Evolutionary conservation across 2,113 vertebrate genomes (phyloP).

Genomic region (Cynocephalus volans): DNA sequence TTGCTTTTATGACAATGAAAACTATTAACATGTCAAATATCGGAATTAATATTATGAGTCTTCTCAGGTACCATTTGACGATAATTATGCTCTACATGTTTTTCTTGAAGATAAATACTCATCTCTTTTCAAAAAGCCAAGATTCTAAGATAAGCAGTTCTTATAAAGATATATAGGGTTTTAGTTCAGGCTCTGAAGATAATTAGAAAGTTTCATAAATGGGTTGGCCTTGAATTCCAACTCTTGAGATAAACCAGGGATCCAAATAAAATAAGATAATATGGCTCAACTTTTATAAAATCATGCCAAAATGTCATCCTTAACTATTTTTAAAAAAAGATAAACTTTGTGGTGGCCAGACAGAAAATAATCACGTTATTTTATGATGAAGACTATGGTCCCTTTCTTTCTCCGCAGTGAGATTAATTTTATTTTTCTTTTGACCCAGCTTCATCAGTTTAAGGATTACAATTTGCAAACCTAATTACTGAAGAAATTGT

Average conservation of each 20-base stretch:
- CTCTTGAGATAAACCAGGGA: constrained; percentile 74
- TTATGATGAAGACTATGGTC: constrained; percentile 53
- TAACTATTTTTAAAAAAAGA: constrained; percentile 72
- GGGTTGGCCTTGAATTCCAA: constrained; percentile 63
- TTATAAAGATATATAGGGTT: constrained; percentile 58
- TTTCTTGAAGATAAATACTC: constrained; percentile 15
- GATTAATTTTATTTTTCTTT: constrained; percentile 68
- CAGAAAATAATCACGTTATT: constrained; percentile 73
- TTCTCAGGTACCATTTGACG: constrained; percentile 41
- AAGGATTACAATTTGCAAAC: constrained; percentile 32
- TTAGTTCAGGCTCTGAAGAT: constrained; percentile 68
- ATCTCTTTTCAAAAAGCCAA: constrained; percentile 56
- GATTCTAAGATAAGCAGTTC: constrained; percentile 41
- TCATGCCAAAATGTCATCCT: constrained; percentile 74
- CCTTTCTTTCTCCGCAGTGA: constrained; percentile 64
- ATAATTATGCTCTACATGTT: constrained; percentile 29
- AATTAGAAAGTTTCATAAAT: constrained; percentile 79
- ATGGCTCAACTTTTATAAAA: constrained; percentile 71
- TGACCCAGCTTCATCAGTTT: constrained; percentile 33
- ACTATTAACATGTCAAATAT: neutral
- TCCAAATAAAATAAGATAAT: constrained; percentile 80
- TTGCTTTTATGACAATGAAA: constrained; percentile 2
- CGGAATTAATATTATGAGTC: neutral
- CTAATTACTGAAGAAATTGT: constrained; percentile 41
- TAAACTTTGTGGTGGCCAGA: constrained; percentile 65